Base-by-base conservation (phyloP, 2,113 vertebrate genomes). In the Glaucomys volans region DNA sequence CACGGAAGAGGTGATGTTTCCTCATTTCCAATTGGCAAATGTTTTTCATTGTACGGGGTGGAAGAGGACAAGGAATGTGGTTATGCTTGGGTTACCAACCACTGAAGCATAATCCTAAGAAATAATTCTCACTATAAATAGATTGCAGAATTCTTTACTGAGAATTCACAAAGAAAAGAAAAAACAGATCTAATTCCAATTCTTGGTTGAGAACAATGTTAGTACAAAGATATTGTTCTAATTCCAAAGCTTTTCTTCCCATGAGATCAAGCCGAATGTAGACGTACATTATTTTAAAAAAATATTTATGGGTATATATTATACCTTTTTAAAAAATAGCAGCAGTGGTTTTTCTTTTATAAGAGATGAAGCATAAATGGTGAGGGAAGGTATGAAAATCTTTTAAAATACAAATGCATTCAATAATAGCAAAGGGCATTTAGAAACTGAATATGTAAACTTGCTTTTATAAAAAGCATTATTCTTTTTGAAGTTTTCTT, bases 401-500 rank as follows among this genome's bases (percentile, higher is more conserved):
- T 92, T 74, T 95, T 85, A 66, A 95, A 83, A 93, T 74, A 86
- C 14, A 95, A 93, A 79, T 86, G 5, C 18, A 89, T 90, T 91
- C 79, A 93, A 50, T 89, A 90, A 77, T 47, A 91, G 75, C 26
- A 97, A 83, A 96, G 20, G n/a, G 57, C 40, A 80, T 64, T 92
- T 86, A 89, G 37, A 74, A 96, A 87, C 26, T 89, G 76, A 91
- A 82, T 75, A 90, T n/a, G 37, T 47, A 93, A 84, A 93, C 52
- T 81, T 91, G 50, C 10, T 97, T 96, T 79, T 84, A 71, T 75
- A 90, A 35, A 62, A 96, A 89, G 47, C 71, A 79, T 90, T 69
- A 62, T 91, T 94, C 76, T 90, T 94, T 92, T 95, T 95, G 44
- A 90, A 80, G 54, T 93, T 89, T 87, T 71, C 40, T 79, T 11